Evolutionary conservation across 2,888 invertebrate genomes (phyloP).

Genomic region (Bombylius major): DNA sequence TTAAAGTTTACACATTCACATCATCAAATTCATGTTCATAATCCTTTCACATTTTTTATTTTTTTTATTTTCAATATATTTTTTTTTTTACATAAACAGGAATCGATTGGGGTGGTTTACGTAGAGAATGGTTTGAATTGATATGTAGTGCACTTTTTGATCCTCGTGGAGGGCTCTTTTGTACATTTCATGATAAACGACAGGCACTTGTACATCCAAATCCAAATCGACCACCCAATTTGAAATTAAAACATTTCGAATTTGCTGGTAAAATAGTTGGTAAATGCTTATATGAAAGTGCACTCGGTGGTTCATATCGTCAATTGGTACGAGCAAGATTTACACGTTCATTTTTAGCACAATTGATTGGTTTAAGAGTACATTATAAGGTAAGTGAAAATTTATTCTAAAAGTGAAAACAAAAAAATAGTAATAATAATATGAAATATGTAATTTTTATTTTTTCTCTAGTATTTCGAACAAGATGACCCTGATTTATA

Average conservation of each 20-base stretch:
- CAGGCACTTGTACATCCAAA: constrained; percentile 87
- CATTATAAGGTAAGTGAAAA: constrained; percentile 66
- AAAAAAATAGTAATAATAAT: background rate
- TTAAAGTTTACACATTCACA: no score
- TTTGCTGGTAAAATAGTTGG: constrained; percentile 89
- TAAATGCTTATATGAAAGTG: constrained; percentile 88
- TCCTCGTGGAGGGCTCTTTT: constrained; percentile 68
- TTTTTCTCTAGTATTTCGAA: constrained; percentile 65
- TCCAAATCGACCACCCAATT: constrained; percentile 56
- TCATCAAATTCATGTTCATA: no score
- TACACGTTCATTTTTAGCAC: constrained; percentile 84
- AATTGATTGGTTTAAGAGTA: constrained; percentile 83
- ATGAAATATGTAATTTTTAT: background rate
- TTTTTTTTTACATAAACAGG: constrained; percentile 39
- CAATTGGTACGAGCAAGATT: constrained; percentile 84
- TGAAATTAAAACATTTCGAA: constrained; percentile 82
- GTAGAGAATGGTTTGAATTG: constrained; percentile 90
- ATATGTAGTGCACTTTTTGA: constrained; percentile 81
- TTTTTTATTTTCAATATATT: background rate
- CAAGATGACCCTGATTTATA: constrained; percentile 92
- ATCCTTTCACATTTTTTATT: no score
- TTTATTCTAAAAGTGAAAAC: background rate
- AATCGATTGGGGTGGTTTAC: constrained; percentile 86
- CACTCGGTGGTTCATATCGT: constrained; percentile 75
- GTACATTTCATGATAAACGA: constrained; percentile 71